phyloP scores from a whole-genome alignment of 2,113 vertebrate species.

The Dicrurus megarhynchus region DNA sequence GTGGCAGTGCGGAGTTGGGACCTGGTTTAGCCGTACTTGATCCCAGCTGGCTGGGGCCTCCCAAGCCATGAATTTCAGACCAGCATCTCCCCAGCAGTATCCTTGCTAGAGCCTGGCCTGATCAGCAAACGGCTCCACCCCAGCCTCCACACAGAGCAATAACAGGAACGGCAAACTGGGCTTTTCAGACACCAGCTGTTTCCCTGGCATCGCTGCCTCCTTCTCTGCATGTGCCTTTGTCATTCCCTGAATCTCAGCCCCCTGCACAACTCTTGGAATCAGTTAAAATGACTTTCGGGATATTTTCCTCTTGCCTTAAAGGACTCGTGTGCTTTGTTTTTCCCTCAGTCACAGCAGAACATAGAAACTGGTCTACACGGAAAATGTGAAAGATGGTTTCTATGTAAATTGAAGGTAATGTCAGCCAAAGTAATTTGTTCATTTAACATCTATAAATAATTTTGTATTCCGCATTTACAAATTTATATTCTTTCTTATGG shows the following conservation, averaged over 20 bases:
- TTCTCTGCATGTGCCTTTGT: neutral
- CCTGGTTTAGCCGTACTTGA: fast-evolving
- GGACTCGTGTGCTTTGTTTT: conserved; percentile 27
- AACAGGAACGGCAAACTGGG: neutral
- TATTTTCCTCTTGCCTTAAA: conserved; percentile 43
- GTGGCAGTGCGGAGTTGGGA: neutral
- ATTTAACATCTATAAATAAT: conserved; percentile 16
- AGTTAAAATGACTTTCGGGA: conserved; percentile 11
- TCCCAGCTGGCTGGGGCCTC: neutral
- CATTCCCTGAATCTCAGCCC: conserved; percentile 10
- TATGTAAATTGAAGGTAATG: conserved; percentile 6
- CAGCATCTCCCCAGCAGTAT: neutral
- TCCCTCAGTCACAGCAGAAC: neutral
- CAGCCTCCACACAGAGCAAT: neutral
- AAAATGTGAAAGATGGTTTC: conserved; percentile 29
- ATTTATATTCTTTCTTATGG: neutral
- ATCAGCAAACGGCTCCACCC: neutral
- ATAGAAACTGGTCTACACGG: neutral
- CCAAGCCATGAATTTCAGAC: neutral
- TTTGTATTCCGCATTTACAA: neutral
- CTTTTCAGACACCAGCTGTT: conserved; percentile 48
- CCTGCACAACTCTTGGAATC: conserved; percentile 5
- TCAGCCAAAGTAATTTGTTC: conserved; percentile 48
- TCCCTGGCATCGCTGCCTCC: neutral
- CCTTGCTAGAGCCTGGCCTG: neutral